Evolutionary conservation across 2,888 invertebrate species (phyloP).

Genomic region (Protodeltote pygarga): DNA sequence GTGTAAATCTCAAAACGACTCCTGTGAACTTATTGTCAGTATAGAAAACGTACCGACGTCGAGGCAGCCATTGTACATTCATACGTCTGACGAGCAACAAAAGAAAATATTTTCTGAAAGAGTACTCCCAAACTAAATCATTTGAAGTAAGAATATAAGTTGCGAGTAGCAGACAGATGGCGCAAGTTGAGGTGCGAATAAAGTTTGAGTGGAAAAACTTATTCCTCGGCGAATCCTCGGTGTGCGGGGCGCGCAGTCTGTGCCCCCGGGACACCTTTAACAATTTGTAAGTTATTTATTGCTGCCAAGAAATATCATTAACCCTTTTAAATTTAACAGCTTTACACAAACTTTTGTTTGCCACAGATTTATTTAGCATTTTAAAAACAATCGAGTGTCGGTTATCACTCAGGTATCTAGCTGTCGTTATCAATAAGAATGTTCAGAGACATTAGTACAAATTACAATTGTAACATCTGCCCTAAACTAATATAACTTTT

Average conservation of each 20-base stretch:
- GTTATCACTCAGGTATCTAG: conserved; percentile 37
- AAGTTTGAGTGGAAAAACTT: conserved; percentile 86
- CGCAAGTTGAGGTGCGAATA: conserved; percentile 81
- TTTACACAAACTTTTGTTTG: conserved; percentile 64
- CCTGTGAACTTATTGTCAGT: conserved; percentile 57
- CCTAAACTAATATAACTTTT: conserved; percentile 61
- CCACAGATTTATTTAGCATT: conserved; percentile 44
- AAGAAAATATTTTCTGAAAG: conserved; percentile 82
- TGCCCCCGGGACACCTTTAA: conserved; percentile 80
- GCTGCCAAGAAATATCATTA: conserved; percentile 82
- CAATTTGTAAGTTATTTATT: conserved; percentile 86
- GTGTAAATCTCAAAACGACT: conserved; percentile 50
- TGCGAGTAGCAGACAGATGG: conserved; percentile 74
- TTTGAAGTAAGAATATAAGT: conserved; percentile 84
- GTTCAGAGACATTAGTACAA: conserved; percentile 50
- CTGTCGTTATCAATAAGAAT: conserved; percentile 46
- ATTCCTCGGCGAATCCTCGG: conserved; percentile 73
- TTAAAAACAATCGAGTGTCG: not conserved
- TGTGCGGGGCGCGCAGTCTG: conserved; percentile 65
- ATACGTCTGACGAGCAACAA: conserved; percentile 73
- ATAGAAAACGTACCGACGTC: conserved; percentile 50
- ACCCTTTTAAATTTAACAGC: conserved; percentile 77
- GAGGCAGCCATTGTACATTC: conserved; percentile 72
- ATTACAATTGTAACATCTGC: conserved; percentile 42
- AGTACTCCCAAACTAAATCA: conserved; percentile 83